A percentile compares a stretch with the other conserved stretches of the same genome.
Evolutionary conservation across 1,140 invertebrate species (phyloP).

Genomic region (Ostrea edulis): DNA sequence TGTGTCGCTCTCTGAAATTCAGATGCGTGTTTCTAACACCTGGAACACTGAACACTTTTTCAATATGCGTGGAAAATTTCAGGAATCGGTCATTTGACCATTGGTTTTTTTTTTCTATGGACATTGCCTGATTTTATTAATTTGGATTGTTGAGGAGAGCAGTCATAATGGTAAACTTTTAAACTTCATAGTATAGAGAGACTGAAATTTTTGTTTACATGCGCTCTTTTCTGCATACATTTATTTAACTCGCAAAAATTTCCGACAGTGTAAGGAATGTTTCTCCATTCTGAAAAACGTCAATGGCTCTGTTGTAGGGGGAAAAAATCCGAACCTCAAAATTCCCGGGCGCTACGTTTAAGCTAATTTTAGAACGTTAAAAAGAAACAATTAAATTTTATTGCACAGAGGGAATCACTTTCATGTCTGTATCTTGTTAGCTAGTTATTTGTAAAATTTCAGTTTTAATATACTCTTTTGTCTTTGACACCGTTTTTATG

Average conservation of each 20-base stretch:
- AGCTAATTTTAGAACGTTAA: conserved; percentile 16
- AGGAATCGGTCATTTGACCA: neutral
- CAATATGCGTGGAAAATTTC: neutral
- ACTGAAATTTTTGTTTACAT: neutral
- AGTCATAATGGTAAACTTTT: conserved; percentile 5
- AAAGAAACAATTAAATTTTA: conserved; percentile 30
- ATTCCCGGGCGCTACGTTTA: neutral
- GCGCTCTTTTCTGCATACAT: neutral
- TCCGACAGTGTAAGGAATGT: neutral
- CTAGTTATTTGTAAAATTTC: conserved; percentile 35
- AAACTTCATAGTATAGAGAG: neutral
- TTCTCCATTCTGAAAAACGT: conserved; percentile 17
- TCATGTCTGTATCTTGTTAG: conserved; percentile 20
- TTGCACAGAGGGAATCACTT: conserved; percentile 12
- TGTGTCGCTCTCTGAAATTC: neutral
- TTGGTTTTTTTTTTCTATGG: neutral
- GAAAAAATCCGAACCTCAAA: conserved; percentile 11
- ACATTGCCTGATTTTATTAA: neutral
- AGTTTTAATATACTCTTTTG: neutral
- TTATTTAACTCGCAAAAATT: neutral
- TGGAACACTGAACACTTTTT: neutral
- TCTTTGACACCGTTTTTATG: conserved; percentile 26
- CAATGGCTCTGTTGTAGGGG: neutral
- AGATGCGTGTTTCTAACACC: neutral
- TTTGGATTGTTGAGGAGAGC: neutral